Evolutionary conservation across 2,888 invertebrate species (phyloP).

Genomic region (Thelaira solivaga): DNA sequence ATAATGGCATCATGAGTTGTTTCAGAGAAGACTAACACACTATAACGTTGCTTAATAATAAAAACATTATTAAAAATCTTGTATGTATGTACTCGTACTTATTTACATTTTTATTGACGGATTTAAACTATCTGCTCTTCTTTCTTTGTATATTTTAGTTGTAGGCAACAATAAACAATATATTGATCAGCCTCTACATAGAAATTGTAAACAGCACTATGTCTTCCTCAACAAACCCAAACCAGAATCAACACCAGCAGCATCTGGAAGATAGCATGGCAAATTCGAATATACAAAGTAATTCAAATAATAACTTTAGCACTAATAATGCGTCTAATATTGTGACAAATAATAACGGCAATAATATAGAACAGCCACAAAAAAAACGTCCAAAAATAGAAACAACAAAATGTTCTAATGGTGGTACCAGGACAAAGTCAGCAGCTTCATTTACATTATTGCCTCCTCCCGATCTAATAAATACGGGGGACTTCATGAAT

Average conservation of each 20-base stretch:
- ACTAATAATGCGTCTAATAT: constrained; percentile 12
- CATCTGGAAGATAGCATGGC: too few species aligned
- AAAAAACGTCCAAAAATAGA: constrained; percentile 89
- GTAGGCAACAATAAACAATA: too few species aligned
- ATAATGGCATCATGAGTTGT: constrained; percentile 64
- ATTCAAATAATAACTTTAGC: too few species aligned
- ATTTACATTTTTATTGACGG: background rate
- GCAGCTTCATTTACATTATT: constrained; percentile 41
- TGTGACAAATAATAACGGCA: constrained; percentile 78
- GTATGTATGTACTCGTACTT: background rate
- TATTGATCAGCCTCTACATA: too few species aligned
- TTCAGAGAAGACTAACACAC: background rate
- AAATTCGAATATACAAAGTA: too few species aligned
- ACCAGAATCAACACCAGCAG: constrained; percentile 20
- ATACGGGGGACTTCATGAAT: constrained; percentile 65
- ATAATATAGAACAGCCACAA: constrained; percentile 85
- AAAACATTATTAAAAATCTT: background rate
- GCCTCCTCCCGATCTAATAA: constrained; percentile 69
- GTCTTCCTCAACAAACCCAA: constrained; percentile 31
- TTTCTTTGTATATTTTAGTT: too few species aligned
- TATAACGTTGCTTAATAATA: background rate
- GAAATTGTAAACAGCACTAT: constrained; percentile 5
- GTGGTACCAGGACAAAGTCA: constrained; percentile 43
- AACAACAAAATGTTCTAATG: constrained; percentile 61
- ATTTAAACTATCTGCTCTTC: too few species aligned